Evolutionary conservation across 2,797 vertebrate genomes (phyloP).

Genomic region (Pseudomugil tenellus): DNA sequence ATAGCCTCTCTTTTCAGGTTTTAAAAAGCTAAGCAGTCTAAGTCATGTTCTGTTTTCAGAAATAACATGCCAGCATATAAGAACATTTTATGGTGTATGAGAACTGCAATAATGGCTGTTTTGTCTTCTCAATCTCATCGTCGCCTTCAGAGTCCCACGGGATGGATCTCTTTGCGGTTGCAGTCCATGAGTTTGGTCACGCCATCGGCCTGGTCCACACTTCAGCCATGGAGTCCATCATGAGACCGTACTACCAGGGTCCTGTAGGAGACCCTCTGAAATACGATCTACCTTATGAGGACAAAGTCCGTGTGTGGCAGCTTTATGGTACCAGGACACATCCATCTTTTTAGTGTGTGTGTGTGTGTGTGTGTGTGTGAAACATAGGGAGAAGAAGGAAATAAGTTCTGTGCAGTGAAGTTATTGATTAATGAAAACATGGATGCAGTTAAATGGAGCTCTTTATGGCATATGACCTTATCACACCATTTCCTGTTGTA

Average conservation of each 20-base stretch:
- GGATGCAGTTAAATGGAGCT: slow-evolving; percentile 73
- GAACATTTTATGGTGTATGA: not conserved
- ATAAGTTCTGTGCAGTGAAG: slow-evolving; percentile 46
- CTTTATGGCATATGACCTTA: slow-evolving; percentile 67
- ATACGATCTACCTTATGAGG: slow-evolving; percentile 93
- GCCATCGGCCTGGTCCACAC: slow-evolving; percentile 95
- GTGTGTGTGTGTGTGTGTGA: slow-evolving; percentile 4
- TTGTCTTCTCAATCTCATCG: not conserved
- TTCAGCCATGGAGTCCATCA: slow-evolving; percentile 92
- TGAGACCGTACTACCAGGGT: slow-evolving; percentile 97
- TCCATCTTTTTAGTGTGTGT: slow-evolving; percentile 4
- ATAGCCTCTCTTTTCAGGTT: not conserved
- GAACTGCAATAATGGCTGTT: not conserved
- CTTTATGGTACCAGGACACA: slow-evolving; percentile 86
- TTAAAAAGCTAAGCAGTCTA: not conserved
- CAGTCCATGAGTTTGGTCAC: slow-evolving; percentile 96
- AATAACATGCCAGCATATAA: not conserved
- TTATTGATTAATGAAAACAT: slow-evolving; percentile 75
- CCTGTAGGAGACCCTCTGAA: slow-evolving; percentile 96
- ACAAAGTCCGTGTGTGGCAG: slow-evolving; percentile 96
- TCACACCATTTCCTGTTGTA: slow-evolving; percentile 41
- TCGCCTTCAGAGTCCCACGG: slow-evolving; percentile 86
- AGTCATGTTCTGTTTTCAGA: not conserved
- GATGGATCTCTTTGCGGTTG: slow-evolving; percentile 96
- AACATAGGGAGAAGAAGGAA: slow-evolving; percentile 19